Conservation (phyloP, 1,140 invertebrate species). For the Diachasma alloeum region DNA sequence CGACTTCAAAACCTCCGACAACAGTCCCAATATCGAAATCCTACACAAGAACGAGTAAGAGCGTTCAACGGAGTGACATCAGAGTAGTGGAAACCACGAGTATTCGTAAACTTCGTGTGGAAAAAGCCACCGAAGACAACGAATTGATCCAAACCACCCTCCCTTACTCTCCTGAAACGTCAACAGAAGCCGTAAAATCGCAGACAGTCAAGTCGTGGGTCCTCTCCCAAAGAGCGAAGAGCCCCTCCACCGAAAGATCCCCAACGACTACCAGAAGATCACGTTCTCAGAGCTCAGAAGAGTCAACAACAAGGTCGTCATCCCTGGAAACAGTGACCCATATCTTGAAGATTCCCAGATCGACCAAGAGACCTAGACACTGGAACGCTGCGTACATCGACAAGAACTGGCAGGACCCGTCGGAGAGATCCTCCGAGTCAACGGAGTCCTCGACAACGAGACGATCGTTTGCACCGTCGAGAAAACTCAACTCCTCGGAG, state of each 20-base stretch:
- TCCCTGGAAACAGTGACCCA: slow-evolving; percentile 1
- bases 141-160: slow-evolving; percentile 17
- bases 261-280: slow-evolving; percentile 10
- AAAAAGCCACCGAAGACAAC: slow-evolving; percentile 1
- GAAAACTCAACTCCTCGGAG: slow-evolving; percentile 34
- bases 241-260: not conserved
- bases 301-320: slow-evolving; percentile 1
- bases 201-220: not conserved
- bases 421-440: not conserved
- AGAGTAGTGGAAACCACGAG: not conserved
- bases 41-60: slow-evolving; percentile 20
- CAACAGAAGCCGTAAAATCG: not conserved
- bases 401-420: slow-evolving; percentile 32
- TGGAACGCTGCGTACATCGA: slow-evolving; percentile 30
- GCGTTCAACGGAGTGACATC: slow-evolving; percentile 1
- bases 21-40: not conserved
- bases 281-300: slow-evolving; percentile 19
- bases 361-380: slow-evolving; percentile 25
- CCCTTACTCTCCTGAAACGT: not conserved
- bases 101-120: not conserved
- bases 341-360: not conserved
- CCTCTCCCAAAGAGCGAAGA: not conserved
- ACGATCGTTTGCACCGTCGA: slow-evolving; percentile 11
- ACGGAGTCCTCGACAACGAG: not conserved
- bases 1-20: not conserved